phyloP scores from a whole-genome alignment of 2,888 invertebrate species.

The Ceraclea dissimilis region DNA sequence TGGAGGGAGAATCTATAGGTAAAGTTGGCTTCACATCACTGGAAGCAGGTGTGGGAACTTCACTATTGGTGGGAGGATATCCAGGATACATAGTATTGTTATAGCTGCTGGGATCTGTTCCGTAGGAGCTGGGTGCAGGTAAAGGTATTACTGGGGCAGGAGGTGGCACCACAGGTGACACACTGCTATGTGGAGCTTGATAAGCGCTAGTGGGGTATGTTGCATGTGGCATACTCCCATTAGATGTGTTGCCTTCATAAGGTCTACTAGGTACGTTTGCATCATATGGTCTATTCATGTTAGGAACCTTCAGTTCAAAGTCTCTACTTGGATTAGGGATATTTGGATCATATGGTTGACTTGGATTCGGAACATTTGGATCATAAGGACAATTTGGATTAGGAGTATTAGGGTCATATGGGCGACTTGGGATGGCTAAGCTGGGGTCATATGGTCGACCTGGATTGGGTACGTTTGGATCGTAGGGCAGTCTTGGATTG shows the following conservation, averaged over 20 bases:
- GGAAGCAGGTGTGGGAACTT: slow-evolving; percentile 21
- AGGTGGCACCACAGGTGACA: slow-evolving; percentile 19
- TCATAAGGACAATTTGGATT: background rate
- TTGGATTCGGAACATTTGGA: background rate
- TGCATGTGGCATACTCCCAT: background rate
- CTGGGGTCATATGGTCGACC: background rate
- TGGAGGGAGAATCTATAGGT: background rate
- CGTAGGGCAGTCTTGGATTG: background rate
- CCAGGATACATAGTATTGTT: slow-evolving; percentile 33
- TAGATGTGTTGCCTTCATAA: background rate
- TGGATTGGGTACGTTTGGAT: background rate
- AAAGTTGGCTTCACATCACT: background rate
- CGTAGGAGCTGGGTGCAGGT: slow-evolving; percentile 10
- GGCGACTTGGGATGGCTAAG: background rate
- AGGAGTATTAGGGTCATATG: background rate
- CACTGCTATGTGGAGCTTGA: slow-evolving; percentile 34
- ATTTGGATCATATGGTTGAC: background rate
- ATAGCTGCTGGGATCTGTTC: slow-evolving; percentile 28
- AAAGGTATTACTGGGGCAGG: background rate
- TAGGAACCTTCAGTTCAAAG: background rate
- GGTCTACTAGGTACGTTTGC: background rate
- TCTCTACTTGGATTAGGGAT: background rate
- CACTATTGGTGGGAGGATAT: slow-evolving; percentile 32
- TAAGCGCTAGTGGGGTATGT: background rate
- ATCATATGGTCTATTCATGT: background rate